Evolutionary conservation across 2,888 invertebrate species (phyloP).

Genomic region (Scaptomyza flava): DNA sequence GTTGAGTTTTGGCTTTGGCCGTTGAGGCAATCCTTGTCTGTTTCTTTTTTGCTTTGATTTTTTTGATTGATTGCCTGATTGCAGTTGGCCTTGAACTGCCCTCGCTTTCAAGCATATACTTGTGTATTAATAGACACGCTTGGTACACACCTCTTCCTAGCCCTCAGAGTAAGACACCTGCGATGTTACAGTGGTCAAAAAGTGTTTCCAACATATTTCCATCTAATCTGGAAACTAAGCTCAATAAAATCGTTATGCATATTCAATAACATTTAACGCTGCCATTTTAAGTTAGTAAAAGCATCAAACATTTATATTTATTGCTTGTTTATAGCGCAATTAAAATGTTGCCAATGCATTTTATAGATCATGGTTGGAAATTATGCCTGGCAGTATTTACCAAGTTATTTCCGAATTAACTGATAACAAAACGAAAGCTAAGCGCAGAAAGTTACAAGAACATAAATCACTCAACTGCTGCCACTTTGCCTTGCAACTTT

Average conservation of each 20-base stretch:
- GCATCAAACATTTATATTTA: too few species aligned
- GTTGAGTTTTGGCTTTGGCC: neutral
- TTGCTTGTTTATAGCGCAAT: neutral
- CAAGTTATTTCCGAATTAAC: constrained; percentile 11
- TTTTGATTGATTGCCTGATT: constrained; percentile 74
- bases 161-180: neutral
- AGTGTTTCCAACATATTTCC: neutral
- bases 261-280: too few species aligned
- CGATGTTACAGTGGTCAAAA: neutral
- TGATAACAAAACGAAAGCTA: constrained; percentile 1
- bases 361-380: too few species aligned
- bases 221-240: too few species aligned
- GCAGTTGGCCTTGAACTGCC: constrained; percentile 69
- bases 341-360: neutral
- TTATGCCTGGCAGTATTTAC: neutral
- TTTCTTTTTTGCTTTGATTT: constrained; percentile 27
- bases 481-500: neutral
- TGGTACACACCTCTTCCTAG: too few species aligned
- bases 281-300: too few species aligned
- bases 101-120: constrained; percentile 1
- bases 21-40: constrained; percentile 29
- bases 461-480: constrained; percentile 16
- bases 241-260: too few species aligned
- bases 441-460: neutral
- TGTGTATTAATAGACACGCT: neutral